Base-by-base conservation (phyloP, 37 sponge, comb jelly and placozoan species). In the Hexactinellida sp. region DNA sequence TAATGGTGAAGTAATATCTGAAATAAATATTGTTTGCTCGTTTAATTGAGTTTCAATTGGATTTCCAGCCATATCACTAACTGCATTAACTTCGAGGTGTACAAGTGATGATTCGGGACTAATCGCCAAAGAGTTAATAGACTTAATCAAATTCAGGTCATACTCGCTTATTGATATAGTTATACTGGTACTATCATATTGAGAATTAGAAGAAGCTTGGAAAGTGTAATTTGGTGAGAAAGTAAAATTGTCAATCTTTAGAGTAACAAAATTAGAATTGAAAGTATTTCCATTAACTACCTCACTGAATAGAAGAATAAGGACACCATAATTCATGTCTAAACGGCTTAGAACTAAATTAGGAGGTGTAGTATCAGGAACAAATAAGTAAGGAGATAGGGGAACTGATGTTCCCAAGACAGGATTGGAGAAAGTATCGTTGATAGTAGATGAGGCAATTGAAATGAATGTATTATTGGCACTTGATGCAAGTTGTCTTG, bases 251-350 rank as follows among this genome's bases (percentile, higher is more conserved):
- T 63, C 30, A n/a, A 87, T 86, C 16, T 86, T 82, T 3, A 94
- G 83, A 32, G 89, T 90, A 37, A 95, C 54, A 0, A 19, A 86
- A 28, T 52, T 38, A 24, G 88, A 82, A 35, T 76, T 41, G 39
- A 95, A 90, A 28, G 96, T 87, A 0, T 89, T 39, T 3, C 55
- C 55, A 24, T 83, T 37, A 1, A 95, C 54, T 0, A 92, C 55
- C 85, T 95, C 96, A 21, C 89, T 54, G 84, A 93, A 83, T 24
- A 36, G 54, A 37, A 95, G 84, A 21, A 83, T 82, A 41, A 95
- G 55, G n/a, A 82, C 83, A 13, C 93, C 93, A 16, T 21, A 34
- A 41, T 95, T 88, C 71, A 95, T 71, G 63, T 95, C 96, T n/a
- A 95, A 54, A 24, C 51, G 84, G 51, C 89, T 90, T 3, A 84